Evolutionary conservation across 2,113 vertebrate species (phyloP).

Genomic region (Meleagris gallopavo): DNA sequence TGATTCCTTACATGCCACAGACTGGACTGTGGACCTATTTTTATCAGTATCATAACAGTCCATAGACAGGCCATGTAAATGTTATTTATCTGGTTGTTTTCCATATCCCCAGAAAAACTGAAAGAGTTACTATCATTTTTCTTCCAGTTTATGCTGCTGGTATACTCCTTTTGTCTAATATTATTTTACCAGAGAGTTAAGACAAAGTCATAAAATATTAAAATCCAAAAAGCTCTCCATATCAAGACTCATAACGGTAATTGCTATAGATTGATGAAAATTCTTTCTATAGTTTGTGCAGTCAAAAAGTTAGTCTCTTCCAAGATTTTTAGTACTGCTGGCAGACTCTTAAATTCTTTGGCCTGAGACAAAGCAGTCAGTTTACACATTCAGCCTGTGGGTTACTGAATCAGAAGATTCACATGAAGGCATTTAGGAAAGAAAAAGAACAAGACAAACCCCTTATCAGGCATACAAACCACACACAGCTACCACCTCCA

Average conservation of each 20-base stretch:
- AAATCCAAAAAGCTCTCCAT: not conserved
- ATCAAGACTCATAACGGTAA: not conserved
- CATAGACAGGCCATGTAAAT: not conserved
- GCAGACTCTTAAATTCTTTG: not conserved
- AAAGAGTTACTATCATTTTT: not conserved
- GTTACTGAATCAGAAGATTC: not conserved
- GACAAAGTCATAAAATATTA: not conserved
- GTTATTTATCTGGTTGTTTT: not conserved
- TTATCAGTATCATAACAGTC: slow-evolving; percentile 15
- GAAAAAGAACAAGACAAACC: not conserved
- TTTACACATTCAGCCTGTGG: not conserved
- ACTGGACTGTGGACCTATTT: slow-evolving; percentile 24
- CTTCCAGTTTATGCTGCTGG: not conserved
- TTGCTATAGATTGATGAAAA: not conserved
- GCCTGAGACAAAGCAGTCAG: not conserved
- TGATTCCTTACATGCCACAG: slow-evolving; percentile 10
- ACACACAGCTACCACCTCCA: not conserved
- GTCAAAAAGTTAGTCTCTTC: not conserved
- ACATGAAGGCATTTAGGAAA: not conserved
- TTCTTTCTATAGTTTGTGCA: not conserved
- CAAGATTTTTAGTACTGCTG: not conserved
- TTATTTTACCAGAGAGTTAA: not conserved
- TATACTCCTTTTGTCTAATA: not conserved
- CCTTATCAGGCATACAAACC: not conserved
- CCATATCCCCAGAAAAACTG: not conserved